Conservation (phyloP, 2,113 vertebrate species). For the Apteryx mantelli region DNA sequence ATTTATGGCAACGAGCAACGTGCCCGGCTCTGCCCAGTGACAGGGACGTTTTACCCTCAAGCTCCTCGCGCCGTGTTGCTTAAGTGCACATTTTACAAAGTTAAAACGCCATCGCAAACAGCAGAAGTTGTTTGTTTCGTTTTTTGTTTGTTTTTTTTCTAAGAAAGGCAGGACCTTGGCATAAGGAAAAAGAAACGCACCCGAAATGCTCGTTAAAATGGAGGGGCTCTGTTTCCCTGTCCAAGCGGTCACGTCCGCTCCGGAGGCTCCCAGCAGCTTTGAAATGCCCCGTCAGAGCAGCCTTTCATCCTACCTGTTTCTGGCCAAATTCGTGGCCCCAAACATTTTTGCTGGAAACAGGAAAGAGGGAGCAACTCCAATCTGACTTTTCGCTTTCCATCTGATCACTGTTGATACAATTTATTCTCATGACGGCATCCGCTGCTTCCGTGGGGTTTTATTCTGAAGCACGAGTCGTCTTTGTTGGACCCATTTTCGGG, state of each 20-base stretch:
- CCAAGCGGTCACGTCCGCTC: constrained; percentile 54
- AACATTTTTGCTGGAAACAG: neutral
- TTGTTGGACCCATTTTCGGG: constrained; percentile 55
- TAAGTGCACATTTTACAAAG: neutral
- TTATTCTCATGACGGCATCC: constrained; percentile 61
- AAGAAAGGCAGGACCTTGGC: constrained; percentile 16
- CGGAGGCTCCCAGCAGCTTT: constrained; percentile 49
- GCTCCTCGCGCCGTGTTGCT: too few relatives aligned
- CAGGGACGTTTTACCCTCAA: too few relatives aligned
- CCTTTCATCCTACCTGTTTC: constrained; percentile 61
- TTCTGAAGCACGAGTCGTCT: constrained; percentile 57
- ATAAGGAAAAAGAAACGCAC: constrained; percentile 26
- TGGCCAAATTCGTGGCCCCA: constrained; percentile 20
- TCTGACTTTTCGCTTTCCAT: constrained; percentile 44
- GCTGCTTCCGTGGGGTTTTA: constrained; percentile 52
- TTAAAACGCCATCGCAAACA: neutral
- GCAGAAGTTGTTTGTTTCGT: neutral
- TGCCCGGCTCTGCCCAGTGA: too few relatives aligned
- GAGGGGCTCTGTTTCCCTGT: neutral
- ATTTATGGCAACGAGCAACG: too few relatives aligned
- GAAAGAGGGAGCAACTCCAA: constrained; percentile 25
- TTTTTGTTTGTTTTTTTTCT: neutral
- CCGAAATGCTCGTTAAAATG: constrained; percentile 55
- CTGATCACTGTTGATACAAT: constrained; percentile 62
- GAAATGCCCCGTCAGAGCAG: constrained; percentile 46